Evolutionary conservation across 1,140 invertebrate genomes (phyloP), one percentile per base, ranked within the genome.

Genomic region (Spodoptera litura): DNA sequence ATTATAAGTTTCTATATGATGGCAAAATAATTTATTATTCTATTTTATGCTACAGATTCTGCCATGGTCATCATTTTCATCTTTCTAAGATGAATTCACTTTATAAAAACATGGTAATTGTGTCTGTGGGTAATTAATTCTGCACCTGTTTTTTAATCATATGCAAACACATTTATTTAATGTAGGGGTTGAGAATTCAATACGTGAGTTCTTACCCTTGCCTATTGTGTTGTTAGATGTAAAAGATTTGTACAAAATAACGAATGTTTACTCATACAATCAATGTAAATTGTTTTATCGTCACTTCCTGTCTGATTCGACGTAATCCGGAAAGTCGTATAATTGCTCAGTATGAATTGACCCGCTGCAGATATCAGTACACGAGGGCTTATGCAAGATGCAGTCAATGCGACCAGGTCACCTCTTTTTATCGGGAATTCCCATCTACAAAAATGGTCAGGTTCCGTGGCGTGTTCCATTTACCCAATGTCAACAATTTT

Each of bases 401-500:
- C 64, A 31, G 44, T 31, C 49, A 53, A 31, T 53, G 13, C 49
- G 66, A 53, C 12, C 66, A 70, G 51, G 68, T 71, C 68, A 56
- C 25, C 27, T 25, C 52, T 56, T 55, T 71, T 55, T 56, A 71
- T 55, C 44, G 52, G 27, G 20, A 71, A 56, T n/a, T 38, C 27
- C 27, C 52, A 56, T 55, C 51, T 71, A 71, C 52, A 55, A 71
- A 55, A 70, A 53, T 55, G 52, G 68, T 55, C 49, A 8, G 52
- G 53, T 71, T 71, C 52, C 52, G 31, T 38, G 68, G 27, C 68
- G 53, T 49, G 68, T 71, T 55, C 68, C 68, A 71, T 71, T 71
- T 71, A 71, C n/a, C 15, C 52, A 56, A 15, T 71, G 52, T 71
- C 68, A 71, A 55, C 66, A 70, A 35, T 71, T 71, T 56, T 71